Base-by-base conservation (phyloP, 2,113 vertebrate genomes). In the Origma solitaria region DNA sequence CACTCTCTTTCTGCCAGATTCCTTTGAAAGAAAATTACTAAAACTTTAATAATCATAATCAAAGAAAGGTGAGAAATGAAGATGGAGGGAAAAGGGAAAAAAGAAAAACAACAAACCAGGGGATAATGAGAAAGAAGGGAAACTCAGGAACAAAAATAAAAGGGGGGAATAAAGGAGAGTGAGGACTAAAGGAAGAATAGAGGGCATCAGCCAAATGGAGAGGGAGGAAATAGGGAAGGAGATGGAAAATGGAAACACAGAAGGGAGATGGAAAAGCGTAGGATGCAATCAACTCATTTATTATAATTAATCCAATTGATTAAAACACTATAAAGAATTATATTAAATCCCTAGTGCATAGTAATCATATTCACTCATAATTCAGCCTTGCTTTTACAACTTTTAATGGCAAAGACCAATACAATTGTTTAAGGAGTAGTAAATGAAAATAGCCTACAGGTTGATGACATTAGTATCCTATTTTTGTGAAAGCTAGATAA, bases 41-140 rank as follows among this genome's bases (percentile, higher is more conserved):
- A 66, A 58, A 15, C 3, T 45, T 86, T 76, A 76, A 68, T 58
- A 76, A 62, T 49, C 23, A 17, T 40, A 50, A 86, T n/a, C 22
- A 86, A 83, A 83, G 19, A 10, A 58, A 68, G 15, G 9, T 5
- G 12, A 86, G 15, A 82, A 47, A 66, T 33, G 38, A 50, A 45
- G 15, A 27, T 1, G 1, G 15, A 23, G 4, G 7, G 5, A 13
- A 38, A 50, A 35, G 12, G n/a, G n/a, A 35, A 22, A 7, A 21
- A 23, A 60, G 5, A 31, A 22, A 38, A 18, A 7, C 7, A 31
- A 45, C 15, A 49, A 21, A 56, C 16, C 8, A 38, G 7, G 19
- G 10, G 17, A 35, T 56, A 5, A 56, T 45, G 10, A 66, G 20
- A 86, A 86, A 77, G 31, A 83, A 73, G 3, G 3, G 44, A 65